phyloP scores from a whole-genome alignment of 2,113 vertebrate species.

The Pseudopipra pipra region DNA sequence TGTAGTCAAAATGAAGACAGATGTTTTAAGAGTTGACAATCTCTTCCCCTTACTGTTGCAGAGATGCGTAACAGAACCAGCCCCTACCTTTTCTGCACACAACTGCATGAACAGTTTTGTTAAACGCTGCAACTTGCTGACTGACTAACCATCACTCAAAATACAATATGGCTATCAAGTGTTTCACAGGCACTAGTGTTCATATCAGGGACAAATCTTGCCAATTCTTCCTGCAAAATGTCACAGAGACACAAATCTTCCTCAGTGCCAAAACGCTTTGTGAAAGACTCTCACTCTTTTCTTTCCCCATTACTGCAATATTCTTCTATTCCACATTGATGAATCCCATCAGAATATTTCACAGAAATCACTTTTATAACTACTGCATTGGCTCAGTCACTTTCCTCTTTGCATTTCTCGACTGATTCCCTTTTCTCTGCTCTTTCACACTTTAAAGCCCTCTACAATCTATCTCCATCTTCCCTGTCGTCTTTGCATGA shows the following conservation, averaged over 20 bases:
- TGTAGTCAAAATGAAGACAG: neutral
- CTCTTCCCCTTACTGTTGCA: constrained; percentile 8
- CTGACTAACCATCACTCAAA: neutral
- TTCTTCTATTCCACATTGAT: neutral
- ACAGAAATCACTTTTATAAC: neutral
- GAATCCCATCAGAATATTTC: constrained; percentile 1
- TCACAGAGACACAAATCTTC: neutral
- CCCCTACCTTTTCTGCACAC: neutral
- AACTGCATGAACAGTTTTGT: neutral
- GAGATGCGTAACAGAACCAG: constrained; percentile 8
- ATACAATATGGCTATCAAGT: neutral
- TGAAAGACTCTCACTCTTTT: neutral
- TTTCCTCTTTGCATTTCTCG: neutral
- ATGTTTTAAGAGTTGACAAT: neutral
- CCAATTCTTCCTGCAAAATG: constrained; percentile 16
- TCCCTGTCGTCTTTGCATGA: neutral
- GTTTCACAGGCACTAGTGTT: neutral
- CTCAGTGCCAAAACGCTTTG: neutral
- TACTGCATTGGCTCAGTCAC: neutral
- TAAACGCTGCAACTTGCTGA: neutral
- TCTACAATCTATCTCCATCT: neutral
- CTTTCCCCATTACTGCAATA: neutral
- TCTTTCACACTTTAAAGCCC: neutral
- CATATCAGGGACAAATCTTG: neutral
- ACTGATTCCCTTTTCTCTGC: neutral